Percentiles rank a stretch among this genome's conserved stretches.
These are phyloP conservation scores for Dipodomys spectabilis DNA, from an alignment of 2,113 vertebrate genomes.

Conservation along the genomic window DNA sequence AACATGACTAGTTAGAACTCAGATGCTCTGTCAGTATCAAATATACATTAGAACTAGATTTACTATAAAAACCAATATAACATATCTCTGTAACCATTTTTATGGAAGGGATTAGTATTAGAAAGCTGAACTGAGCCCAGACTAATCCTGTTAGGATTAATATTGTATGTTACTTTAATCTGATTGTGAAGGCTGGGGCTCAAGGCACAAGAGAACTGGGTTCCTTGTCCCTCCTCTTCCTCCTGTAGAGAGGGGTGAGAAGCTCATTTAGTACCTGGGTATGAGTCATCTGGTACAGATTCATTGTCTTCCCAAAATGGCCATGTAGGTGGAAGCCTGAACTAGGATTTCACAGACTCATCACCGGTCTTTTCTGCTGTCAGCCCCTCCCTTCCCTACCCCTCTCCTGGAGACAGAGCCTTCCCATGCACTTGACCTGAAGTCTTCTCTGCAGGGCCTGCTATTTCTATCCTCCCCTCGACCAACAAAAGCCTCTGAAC, in stretches of 20 bases:
- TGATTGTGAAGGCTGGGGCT: not conserved
- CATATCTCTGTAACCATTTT: not conserved
- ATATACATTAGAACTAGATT: not conserved
- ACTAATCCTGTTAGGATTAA: conserved; percentile 57
- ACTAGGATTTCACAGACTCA: not conserved
- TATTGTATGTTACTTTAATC: conserved; percentile 57
- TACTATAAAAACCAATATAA: not conserved
- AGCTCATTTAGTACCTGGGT: not conserved
- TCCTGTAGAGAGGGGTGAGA: not conserved
- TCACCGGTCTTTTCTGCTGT: not conserved
- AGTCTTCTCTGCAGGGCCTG: not conserved
- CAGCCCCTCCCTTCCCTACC: no score
- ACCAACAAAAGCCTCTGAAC: not conserved
- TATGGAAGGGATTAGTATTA: conserved; percentile 68
- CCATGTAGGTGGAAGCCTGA: not conserved
- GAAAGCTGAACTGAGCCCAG: conserved; percentile 64
- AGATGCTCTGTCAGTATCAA: not conserved
- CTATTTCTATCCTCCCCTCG: not conserved
- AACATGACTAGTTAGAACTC: not conserved
- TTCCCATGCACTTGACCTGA: not conserved
- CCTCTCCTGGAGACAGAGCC: not conserved
- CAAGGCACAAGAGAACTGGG: not conserved
- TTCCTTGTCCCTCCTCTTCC: not conserved
- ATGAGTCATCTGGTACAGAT: not conserved
- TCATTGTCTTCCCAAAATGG: not conserved